phyloP scores from a whole-genome alignment of 2,888 invertebrate genomes.

The Cotesia congregata region DNA sequence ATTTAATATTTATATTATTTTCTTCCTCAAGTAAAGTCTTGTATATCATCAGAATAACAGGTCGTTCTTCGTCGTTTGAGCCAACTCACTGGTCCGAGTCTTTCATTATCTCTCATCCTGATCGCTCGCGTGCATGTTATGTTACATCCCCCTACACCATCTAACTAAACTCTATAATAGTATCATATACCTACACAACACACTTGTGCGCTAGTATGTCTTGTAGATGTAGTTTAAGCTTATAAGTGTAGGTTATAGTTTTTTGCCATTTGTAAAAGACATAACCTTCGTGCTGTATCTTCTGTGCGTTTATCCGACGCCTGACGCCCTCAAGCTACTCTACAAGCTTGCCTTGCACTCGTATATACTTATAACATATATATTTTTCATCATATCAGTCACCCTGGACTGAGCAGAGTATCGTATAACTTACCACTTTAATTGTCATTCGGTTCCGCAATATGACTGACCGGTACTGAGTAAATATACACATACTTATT shows the following conservation, averaged over 20 bases:
- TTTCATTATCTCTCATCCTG: constrained; percentile 31
- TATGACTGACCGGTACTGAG: neutral
- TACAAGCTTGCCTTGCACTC: neutral
- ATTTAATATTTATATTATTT: neutral
- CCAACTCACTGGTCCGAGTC: constrained; percentile 32
- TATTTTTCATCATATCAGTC: constrained; percentile 4
- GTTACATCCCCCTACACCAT: neutral
- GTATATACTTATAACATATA: neutral
- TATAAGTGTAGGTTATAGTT: neutral
- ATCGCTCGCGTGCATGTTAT: constrained; percentile 36
- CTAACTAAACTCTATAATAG: neutral
- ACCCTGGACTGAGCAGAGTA: neutral
- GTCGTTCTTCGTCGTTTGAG: constrained; percentile 19
- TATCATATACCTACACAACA: neutral
- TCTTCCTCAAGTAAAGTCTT: neutral
- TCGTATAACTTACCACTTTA: constrained; percentile 6
- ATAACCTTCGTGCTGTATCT: constrained; percentile 9
- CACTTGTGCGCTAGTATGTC: neutral
- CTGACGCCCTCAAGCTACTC: neutral
- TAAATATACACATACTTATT: neutral
- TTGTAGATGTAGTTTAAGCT: constrained; percentile 8
- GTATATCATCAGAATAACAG: neutral
- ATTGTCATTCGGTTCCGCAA: constrained; percentile 23
- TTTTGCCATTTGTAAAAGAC: constrained; percentile 9
- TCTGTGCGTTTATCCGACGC: constrained; percentile 20